These are phyloP conservation scores for Fragum whitleyi DNA, from an alignment of 2,888 invertebrate genomes.

Conservation along the genomic window DNA sequence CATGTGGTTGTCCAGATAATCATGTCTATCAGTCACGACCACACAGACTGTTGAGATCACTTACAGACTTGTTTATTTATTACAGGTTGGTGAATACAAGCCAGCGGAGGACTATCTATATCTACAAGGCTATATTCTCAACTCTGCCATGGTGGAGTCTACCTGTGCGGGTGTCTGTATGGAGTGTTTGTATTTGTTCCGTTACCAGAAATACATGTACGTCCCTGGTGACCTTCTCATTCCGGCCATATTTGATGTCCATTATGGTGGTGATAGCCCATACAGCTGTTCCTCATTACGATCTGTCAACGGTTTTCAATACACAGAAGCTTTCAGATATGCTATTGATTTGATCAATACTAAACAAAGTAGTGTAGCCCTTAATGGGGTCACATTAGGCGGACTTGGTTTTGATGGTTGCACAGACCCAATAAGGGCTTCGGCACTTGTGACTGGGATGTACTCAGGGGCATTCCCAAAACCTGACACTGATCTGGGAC, in stretches of 20 bases:
- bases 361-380: slow-evolving; percentile 61
- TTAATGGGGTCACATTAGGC: slow-evolving; percentile 76
- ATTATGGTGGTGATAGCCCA: slow-evolving; percentile 73
- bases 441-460: slow-evolving; percentile 74
- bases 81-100: slow-evolving; percentile 67
- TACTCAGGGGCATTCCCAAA: slow-evolving; percentile 69
- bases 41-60: too few relatives aligned
- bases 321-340: slow-evolving; percentile 80
- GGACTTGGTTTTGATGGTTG: slow-evolving; percentile 82
- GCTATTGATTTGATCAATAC: slow-evolving; percentile 78
- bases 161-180: slow-evolving; percentile 74
- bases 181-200: slow-evolving; percentile 80
- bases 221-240: slow-evolving; percentile 79
- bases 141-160: slow-evolving; percentile 44
- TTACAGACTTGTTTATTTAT: too few relatives aligned
- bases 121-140: slow-evolving; percentile 47
- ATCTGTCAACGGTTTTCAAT: slow-evolving; percentile 76
- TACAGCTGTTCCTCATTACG: slow-evolving; percentile 75
- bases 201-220: slow-evolving; percentile 75
- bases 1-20: too few relatives aligned
- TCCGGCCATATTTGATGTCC: slow-evolving; percentile 78
- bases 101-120: slow-evolving; percentile 56
- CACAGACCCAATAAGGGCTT: slow-evolving; percentile 70
- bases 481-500: slow-evolving; percentile 52
- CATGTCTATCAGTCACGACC: too few relatives aligned